Evolutionary conservation across 2,888 invertebrate species (phyloP).

Genomic region (Drosophila pseudotalamancana): DNA sequence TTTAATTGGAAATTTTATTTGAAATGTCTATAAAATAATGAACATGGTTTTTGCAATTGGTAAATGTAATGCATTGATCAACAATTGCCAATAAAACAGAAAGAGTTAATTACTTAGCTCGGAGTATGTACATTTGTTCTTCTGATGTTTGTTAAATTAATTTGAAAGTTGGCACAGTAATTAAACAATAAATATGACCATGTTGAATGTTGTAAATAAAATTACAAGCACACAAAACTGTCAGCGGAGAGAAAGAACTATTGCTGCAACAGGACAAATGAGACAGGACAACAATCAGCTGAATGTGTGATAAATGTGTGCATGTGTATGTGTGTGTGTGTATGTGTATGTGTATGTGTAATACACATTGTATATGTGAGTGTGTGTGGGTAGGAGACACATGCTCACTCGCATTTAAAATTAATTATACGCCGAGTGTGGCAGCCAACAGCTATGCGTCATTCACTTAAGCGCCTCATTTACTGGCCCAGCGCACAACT

Average conservation of each 20-base stretch:
- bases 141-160: constrained; percentile 45
- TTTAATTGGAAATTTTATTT: background rate
- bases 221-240: constrained; percentile 54
- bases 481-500: constrained; percentile 42
- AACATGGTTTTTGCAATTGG: constrained; percentile 14
- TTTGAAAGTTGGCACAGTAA: constrained; percentile 62
- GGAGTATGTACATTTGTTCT: constrained; percentile 5
- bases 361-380: constrained; percentile 11
- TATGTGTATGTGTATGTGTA: constrained; percentile 10
- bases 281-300: constrained; percentile 7
- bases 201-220: constrained; percentile 48
- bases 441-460: constrained; percentile 59
- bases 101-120: constrained; percentile 57
- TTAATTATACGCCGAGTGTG: constrained; percentile 73
- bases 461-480: constrained; percentile 62
- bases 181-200: constrained; percentile 66
- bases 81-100: constrained; percentile 54
- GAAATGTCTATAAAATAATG: constrained; percentile 15
- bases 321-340: background rate
- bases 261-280: constrained; percentile 1
- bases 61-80: constrained; percentile 23
- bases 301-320: constrained; percentile 30
- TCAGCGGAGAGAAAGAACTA: constrained; percentile 24
- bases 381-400: constrained; percentile 2
- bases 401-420: constrained; percentile 61